A percentile compares a stretch with the other conserved stretches of the same genome.
Evolutionary conservation across 2,113 vertebrate genomes (phyloP).

Genomic region (Periophthalmodon schlosseri): DNA sequence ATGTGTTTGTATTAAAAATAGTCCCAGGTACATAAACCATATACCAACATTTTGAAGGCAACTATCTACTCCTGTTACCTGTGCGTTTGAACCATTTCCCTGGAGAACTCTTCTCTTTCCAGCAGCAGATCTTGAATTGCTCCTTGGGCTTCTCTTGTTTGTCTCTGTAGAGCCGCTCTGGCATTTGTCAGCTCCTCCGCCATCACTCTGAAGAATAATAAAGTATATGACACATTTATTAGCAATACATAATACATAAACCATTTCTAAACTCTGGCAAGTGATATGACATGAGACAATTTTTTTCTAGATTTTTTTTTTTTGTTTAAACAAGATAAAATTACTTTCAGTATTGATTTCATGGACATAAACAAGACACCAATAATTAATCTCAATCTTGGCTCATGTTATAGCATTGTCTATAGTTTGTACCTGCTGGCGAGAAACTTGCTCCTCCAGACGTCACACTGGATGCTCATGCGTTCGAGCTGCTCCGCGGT

Average conservation of each 20-base stretch:
- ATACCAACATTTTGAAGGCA: background rate
- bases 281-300: too few species aligned
- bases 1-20: too few species aligned
- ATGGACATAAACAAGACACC: too few species aligned
- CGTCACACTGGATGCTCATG: slow-evolving; percentile 96
- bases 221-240: background rate
- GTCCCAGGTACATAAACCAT: too few species aligned
- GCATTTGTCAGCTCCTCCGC: slow-evolving; percentile 92
- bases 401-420: background rate
- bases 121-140: slow-evolving; percentile 91
- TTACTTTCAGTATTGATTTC: too few species aligned
- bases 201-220: slow-evolving; percentile 85
- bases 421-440: slow-evolving; percentile 87
- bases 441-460: slow-evolving; percentile 99
- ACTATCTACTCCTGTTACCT: slow-evolving; percentile 77
- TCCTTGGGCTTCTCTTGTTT: slow-evolving; percentile 89
- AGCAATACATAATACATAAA: background rate
- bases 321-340: too few species aligned
- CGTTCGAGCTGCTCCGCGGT: slow-evolving; percentile 90
- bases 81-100: slow-evolving; percentile 88
- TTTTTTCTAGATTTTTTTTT: too few species aligned
- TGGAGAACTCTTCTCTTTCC: slow-evolving; percentile 89
- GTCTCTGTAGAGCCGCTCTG: slow-evolving; percentile 86
- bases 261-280: background rate
- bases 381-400: background rate